These are phyloP conservation scores for Priocnemis perturbator DNA, from an alignment of 2,888 invertebrate genomes.

Conservation along the genomic window DNA sequence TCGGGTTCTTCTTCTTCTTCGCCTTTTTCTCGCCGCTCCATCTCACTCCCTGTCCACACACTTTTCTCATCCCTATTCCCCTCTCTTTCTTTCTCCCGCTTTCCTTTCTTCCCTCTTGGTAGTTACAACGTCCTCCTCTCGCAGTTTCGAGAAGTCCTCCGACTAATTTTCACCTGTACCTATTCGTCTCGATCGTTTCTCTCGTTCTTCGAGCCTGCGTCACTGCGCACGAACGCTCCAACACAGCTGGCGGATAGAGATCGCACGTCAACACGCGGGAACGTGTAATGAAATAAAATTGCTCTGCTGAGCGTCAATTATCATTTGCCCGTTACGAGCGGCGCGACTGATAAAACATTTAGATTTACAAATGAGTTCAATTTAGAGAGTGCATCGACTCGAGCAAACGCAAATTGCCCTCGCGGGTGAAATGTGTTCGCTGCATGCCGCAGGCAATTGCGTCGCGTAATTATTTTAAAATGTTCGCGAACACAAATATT, in stretches of 20 bases:
- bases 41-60: neutral
- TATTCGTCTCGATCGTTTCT: conserved; percentile 22
- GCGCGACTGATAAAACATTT: too few relatives aligned
- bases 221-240: neutral
- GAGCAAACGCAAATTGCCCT: too few relatives aligned
- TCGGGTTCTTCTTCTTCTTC: conserved; percentile 36
- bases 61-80: conserved; percentile 29
- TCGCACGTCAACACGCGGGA: neutral
- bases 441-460: too few relatives aligned
- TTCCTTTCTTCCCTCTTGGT: conserved; percentile 8
- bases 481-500: too few relatives aligned
- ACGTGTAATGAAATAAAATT: too few relatives aligned
- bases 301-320: too few relatives aligned
- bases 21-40: conserved; percentile 12
- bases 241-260: neutral
- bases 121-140: conserved; percentile 6
- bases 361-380: too few relatives aligned
- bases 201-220: too few relatives aligned
- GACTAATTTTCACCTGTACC: conserved; percentile 23
- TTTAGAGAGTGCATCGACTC: too few relatives aligned
- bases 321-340: too few relatives aligned
- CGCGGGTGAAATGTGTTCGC: too few relatives aligned
- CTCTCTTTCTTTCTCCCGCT: conserved; percentile 2
- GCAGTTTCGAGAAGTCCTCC: conserved; percentile 17
- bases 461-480: too few relatives aligned